A percentile compares a stretch with the other conserved stretches of the same genome.
These are phyloP conservation scores for Peromyscus polionotus DNA, from an alignment of 2,113 vertebrate species.

Conservation along the genomic window DNA sequence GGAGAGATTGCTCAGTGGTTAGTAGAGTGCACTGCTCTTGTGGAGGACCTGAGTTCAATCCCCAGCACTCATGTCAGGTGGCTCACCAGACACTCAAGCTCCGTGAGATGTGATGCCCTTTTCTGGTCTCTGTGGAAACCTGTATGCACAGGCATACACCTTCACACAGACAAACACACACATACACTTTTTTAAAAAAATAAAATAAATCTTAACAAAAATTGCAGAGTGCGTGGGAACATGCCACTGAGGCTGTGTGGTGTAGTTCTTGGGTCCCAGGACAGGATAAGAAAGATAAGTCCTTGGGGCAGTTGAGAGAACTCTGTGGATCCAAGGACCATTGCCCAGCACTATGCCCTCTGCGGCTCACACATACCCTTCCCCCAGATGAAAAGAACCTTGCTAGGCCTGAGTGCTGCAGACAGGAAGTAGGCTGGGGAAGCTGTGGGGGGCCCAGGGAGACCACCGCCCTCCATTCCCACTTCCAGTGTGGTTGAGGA, in stretches of 20 bases:
- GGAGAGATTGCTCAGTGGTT: neutral
- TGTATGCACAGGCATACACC: neutral
- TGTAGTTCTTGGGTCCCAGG: accelerated
- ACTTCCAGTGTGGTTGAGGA: accelerated
- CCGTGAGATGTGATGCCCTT: neutral
- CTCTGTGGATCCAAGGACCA: accelerated
- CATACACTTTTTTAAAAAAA: neutral
- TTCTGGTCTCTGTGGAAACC: neutral
- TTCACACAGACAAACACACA: neutral
- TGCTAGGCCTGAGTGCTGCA: no score
- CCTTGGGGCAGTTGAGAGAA: accelerated
- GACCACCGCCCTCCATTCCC: accelerated
- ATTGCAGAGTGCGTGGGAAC: neutral
- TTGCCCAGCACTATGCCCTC: accelerated
- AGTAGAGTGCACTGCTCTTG: neutral
- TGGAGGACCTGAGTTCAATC: neutral
- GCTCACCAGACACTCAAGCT: neutral
- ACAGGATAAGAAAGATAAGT: accelerated
- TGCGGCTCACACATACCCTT: neutral
- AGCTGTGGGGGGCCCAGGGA: accelerated
- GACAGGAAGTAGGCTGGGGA: neutral
- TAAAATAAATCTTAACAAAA: neutral
- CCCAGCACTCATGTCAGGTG: neutral
- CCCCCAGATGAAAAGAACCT: accelerated
- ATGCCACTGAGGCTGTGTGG: accelerated